Conservation (phyloP, 2,888 invertebrate genomes). For the Anthophora plumipes region DNA sequence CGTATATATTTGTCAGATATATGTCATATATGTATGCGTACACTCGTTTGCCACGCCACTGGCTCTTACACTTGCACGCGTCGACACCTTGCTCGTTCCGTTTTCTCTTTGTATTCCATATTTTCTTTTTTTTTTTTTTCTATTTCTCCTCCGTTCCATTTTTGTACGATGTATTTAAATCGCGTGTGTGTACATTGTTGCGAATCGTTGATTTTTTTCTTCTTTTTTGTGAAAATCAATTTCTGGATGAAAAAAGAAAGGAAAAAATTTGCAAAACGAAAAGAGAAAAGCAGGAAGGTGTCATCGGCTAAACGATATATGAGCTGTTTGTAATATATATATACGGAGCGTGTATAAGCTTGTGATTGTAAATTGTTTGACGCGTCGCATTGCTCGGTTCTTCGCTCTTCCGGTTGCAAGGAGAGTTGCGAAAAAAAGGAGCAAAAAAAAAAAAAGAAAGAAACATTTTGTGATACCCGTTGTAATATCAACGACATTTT, state of each 20-base stretch:
- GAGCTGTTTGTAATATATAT: conserved; percentile 60
- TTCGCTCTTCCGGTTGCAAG: not conserved
- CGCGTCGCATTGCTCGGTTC: conserved; percentile 37
- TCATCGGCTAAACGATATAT: conserved; percentile 41
- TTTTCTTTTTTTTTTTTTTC: no score
- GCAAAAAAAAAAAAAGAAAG: no score
- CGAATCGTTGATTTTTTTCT: conserved; percentile 12
- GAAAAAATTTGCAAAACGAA: no score
- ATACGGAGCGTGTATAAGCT: conserved; percentile 36
- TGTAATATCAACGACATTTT: not conserved
- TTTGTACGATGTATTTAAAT: not conserved
- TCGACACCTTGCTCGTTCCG: not conserved
- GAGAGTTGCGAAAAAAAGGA: conserved; percentile 1
- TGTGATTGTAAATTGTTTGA: conserved; percentile 47
- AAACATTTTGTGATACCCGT: conserved; percentile 23
- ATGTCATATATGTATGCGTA: conserved; percentile 75
- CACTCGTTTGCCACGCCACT: conserved; percentile 64
- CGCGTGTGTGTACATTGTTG: conserved; percentile 17
- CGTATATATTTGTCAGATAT: conserved; percentile 74
- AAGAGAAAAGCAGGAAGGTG: not conserved
- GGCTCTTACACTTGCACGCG: conserved; percentile 65
- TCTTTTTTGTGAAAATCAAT: conserved; percentile 22
- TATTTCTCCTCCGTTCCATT: no score
- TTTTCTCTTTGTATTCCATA: not conserved
- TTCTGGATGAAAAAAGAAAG: not conserved